phyloP scores from a whole-genome alignment of 2,113 vertebrate genomes.

The Chrysemys picta region DNA sequence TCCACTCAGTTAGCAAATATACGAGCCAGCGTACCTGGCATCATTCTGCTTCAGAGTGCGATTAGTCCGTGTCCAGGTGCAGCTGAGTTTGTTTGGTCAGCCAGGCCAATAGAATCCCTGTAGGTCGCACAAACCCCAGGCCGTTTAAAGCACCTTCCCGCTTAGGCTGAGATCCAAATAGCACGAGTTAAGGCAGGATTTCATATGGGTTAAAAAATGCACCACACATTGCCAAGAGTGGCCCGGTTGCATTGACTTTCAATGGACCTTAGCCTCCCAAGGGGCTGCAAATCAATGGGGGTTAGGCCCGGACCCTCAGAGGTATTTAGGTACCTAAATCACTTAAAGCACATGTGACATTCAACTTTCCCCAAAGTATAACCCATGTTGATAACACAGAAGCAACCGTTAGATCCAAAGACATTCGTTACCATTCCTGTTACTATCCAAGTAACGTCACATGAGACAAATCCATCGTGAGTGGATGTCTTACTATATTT shows the following conservation, averaged over 20 bases:
- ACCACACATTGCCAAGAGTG: background rate
- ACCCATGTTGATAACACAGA: background rate
- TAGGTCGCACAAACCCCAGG: background rate
- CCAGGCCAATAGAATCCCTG: background rate
- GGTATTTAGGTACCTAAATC: rapidly evolving
- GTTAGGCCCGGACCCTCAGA: background rate
- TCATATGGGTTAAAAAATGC: background rate
- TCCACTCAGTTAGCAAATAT: background rate
- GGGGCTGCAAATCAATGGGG: background rate
- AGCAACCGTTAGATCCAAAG: background rate
- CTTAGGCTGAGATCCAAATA: background rate
- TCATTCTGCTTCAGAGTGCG: too few relatives aligned
- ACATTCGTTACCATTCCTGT: background rate
- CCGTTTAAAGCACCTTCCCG: background rate
- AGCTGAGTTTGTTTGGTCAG: background rate
- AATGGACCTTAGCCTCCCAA: background rate
- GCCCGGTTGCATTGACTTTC: background rate
- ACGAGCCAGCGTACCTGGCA: background rate
- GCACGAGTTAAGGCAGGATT: background rate
- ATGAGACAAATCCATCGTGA: background rate
- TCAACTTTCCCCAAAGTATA: background rate
- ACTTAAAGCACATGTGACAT: background rate
- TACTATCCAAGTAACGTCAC: background rate
- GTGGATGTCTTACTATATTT: background rate
- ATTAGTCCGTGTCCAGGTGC: too few relatives aligned